A percentile compares a stretch with the other conserved stretches of the same genome.
Conservation (phyloP, 2,113 vertebrate species). For the Propithecus coquereli region DNA sequence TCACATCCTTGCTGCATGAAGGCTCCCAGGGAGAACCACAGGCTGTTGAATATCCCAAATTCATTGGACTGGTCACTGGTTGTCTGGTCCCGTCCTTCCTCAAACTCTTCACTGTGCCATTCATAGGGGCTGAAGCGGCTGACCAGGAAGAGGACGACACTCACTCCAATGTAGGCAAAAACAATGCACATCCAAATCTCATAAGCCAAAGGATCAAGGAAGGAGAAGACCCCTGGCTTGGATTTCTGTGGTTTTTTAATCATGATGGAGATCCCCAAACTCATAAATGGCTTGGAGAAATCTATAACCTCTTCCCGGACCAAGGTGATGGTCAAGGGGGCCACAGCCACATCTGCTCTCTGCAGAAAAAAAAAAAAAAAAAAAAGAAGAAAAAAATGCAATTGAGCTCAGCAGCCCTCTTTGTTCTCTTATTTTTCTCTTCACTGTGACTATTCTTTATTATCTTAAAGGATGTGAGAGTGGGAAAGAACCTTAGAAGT, state of each 20-base stretch:
- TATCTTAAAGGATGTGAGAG: neutral
- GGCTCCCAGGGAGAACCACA: slow-evolving; percentile 98
- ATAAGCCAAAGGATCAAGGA: slow-evolving; percentile 97
- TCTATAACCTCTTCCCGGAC: slow-evolving; percentile 99
- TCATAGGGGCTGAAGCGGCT: slow-evolving; percentile 99
- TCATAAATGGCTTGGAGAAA: slow-evolving; percentile 99
- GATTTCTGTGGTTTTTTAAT: slow-evolving; percentile 99
- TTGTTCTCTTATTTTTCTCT: neutral
- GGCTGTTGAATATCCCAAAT: slow-evolving; percentile 99
- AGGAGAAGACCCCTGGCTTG: slow-evolving; percentile 98
- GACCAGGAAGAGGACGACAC: slow-evolving; percentile 98
- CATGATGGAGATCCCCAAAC: slow-evolving; percentile 98
- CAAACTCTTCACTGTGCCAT: slow-evolving; percentile 96
- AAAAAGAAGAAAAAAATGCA: neutral
- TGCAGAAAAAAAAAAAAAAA: slow-evolving; percentile 71
- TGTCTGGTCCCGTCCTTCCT: slow-evolving; percentile 91
- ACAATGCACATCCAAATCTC: slow-evolving; percentile 99
- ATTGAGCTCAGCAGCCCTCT: neutral
- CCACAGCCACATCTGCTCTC: slow-evolving; percentile 97
- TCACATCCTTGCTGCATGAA: slow-evolving; percentile 99
- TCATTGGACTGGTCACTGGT: slow-evolving; percentile 92
- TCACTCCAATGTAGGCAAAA: slow-evolving; percentile 99
- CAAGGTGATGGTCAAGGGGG: slow-evolving; percentile 97
- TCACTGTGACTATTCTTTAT: neutral
- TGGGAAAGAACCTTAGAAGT: neutral